Evolutionary conservation across 2,797 vertebrate species (phyloP), one percentile per base, ranked within the genome.

Genomic region (Spatula clypeata): DNA sequence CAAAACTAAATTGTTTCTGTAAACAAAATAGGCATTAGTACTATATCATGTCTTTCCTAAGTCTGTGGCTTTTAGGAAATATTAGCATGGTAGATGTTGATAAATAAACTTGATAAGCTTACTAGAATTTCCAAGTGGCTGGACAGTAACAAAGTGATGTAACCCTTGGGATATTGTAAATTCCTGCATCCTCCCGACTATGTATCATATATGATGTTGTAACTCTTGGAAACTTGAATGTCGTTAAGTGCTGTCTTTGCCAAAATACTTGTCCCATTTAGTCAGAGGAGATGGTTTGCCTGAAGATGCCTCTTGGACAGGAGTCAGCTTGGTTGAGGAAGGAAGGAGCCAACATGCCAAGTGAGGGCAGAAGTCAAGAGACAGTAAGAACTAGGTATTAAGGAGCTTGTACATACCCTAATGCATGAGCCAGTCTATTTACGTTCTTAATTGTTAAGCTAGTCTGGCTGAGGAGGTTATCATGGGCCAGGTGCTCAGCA

Each of bases 361-460:
- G 31, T 44, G 42, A 86, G 38, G 21, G 2, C 11, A 53, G 34
- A n/a, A 61, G 45, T 60, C 44, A 34, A 88, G 53, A 60, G 90
- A 29, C 47, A n/a, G 66, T 79, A 76, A 91, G 60, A 87, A 12
- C 27, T 34, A 6, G 8, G 23, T 26, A 29, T 74, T 95, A 96
- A 94, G 92, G n/a, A 94, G 89, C 84, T 95, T 94, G 88, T 40
- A 88, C 34, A 61, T 82, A 70, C 83, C 45, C 74, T 77, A 61
- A 6, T 83, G 57, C 66, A 74, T 62, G 84, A 96, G 65, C 81
- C 76, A 67, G 60, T 84, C 92, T 94, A 64, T 74, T 93, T 90
- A 61, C 53, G 47, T 93, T 82, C 81, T 95, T 95, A 96, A 81
- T 75, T 91, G 90, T 82, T 94, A 96, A 97, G 88, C 88, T 94